phyloP scores from a whole-genome alignment of 2,888 invertebrate genomes.

The Eupithecia insigniata region DNA sequence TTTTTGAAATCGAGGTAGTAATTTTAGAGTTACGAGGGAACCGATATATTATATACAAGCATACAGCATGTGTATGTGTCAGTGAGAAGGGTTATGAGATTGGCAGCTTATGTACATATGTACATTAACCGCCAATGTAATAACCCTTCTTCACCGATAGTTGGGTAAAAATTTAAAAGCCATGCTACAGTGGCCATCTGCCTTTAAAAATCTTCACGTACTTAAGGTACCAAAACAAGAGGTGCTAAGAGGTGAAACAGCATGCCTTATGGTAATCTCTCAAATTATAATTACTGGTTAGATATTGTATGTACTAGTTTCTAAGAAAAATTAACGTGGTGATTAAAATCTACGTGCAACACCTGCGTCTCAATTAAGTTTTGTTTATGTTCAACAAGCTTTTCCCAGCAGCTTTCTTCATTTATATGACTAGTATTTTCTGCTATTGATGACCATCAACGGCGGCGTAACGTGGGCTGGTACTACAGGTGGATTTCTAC shows the following conservation, averaged over 20 bases:
- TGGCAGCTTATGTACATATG: too few relatives aligned
- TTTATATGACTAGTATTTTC: neutral
- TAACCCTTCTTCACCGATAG: too few relatives aligned
- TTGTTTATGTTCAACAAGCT: conserved; percentile 18
- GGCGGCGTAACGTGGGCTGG: too few relatives aligned
- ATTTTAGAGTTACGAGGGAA: too few relatives aligned
- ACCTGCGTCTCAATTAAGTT: conserved; percentile 49
- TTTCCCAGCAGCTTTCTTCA: neutral
- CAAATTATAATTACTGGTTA: conserved; percentile 48
- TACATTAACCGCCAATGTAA: too few relatives aligned
- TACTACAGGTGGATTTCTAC: too few relatives aligned
- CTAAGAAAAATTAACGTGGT: conserved; percentile 45
- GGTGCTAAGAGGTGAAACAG: conserved; percentile 63
- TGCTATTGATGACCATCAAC: neutral
- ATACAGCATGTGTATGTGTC: too few relatives aligned
- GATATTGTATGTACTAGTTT: conserved; percentile 37
- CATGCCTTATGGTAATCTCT: conserved; percentile 51
- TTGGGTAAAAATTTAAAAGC: neutral
- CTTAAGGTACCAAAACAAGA: conserved; percentile 46
- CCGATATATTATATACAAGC: too few relatives aligned
- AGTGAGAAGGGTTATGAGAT: too few relatives aligned
- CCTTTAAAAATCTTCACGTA: conserved; percentile 28
- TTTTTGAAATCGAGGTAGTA: too few relatives aligned
- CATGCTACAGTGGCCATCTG: conserved; percentile 10
- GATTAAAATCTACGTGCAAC: conserved; percentile 49